phyloP scores from a whole-genome alignment of 2,888 invertebrate genomes.

The Mimachlamys varia region DNA sequence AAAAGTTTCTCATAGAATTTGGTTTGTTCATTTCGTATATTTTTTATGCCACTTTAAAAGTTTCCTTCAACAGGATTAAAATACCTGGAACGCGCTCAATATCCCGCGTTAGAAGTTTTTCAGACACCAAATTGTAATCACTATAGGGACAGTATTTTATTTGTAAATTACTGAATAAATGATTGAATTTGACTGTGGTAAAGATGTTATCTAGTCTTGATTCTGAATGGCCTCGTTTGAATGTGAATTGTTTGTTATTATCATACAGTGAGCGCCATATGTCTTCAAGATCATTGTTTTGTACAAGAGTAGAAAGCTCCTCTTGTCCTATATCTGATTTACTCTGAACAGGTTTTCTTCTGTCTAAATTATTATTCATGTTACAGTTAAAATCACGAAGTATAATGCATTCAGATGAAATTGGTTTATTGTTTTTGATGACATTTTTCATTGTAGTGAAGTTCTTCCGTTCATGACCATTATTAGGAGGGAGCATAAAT shows the following conservation, averaged over 20 bases:
- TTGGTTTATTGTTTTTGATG: background rate
- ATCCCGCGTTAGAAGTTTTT: background rate
- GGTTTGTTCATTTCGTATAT: too few relatives aligned
- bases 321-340: background rate
- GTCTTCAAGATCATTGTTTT: background rate
- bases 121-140: background rate
- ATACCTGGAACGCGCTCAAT: background rate
- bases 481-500: background rate
- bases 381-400: background rate
- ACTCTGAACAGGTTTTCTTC: background rate
- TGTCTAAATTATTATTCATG: background rate
- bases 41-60: too few relatives aligned
- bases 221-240: background rate
- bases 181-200: background rate
- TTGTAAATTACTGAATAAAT: background rate
- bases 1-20: too few relatives aligned
- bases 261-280: background rate
- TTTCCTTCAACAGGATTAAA: too few relatives aligned
- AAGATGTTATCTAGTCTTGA: background rate
- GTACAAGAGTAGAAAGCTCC: background rate
- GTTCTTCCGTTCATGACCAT: background rate
- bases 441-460: background rate
- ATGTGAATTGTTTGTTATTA: background rate
- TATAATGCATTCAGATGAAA: background rate
- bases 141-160: background rate